Evolutionary conservation across 2,113 vertebrate species (phyloP), one percentile per base, ranked within the genome.

Genomic region (Mirounga angustirostris): DNA sequence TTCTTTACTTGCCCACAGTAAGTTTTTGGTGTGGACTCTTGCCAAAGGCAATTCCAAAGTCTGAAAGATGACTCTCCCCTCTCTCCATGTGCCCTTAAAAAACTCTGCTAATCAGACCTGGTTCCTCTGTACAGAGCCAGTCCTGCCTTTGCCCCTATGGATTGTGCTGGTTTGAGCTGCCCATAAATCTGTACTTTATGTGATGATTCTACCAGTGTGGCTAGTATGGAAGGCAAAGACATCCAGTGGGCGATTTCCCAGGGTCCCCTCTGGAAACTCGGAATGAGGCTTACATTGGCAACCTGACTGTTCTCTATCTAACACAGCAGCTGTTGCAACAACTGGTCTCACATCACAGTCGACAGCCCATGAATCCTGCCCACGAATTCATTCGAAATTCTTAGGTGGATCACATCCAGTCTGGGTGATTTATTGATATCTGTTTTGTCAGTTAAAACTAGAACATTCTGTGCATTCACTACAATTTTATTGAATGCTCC

Each of bases 371-470:
- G 50, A 22, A 10, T 74, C 87, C 94, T 90, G 82, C 87, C 84
- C 33, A 7, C 9, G 63, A 76, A 82, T 90, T 88, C 84, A 96
- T 40, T 83, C 0, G 2, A n/a, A 81, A 94, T 91, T 96, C 90
- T 95, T 88, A 40, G 58, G 85, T 96, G 71, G 74, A 85, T 92
- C 78, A 36, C 88, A 86, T 93, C 88, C 78, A 56, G 83, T 96
- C 94, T 40, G 65, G 73, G 63, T 85, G 92, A 96, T 96, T 97
- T 97, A 83, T 59, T 94, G 94, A 96, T 71, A 95, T n/a, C 78
- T 97, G 22, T 73, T 97, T 95, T 85, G 95, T 92, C 84, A 91
- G 73, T 69, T 54, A 61, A 56, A 87, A 93, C 89, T 63, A 93
- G 97, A 93, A 59, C 58, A 26, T 84, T 83, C 85, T 83, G 56